Evolutionary conservation across 2,113 vertebrate species (phyloP).

Genomic region (western clawed frog (Xenopus tropicalis)): UCB_Xtro_10.0 CM004443.2:149417001-149417500

Average conservation of each 20-base stretch:
- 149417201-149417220: slow-evolving; percentile 68
- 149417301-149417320: slow-evolving; percentile 82
- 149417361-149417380: not conserved
- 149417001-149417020: slow-evolving; percentile 79
- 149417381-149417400: slow-evolving; percentile 20
- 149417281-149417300: slow-evolving; percentile 76
- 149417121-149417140: slow-evolving; percentile 78
- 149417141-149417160: slow-evolving; percentile 73
- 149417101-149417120: slow-evolving; percentile 78
- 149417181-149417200: slow-evolving; percentile 69
- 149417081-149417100: slow-evolving; percentile 66
- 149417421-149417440: no score
- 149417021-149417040: slow-evolving; percentile 53
- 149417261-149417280: slow-evolving; percentile 68
- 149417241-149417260: slow-evolving; percentile 66
- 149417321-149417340: slow-evolving; percentile 29
- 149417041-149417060: slow-evolving; percentile 73
- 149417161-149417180: slow-evolving; percentile 78
- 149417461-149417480: no score
- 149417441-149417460: no score
- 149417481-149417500: no score
- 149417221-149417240: slow-evolving; percentile 71
- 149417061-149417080: slow-evolving; percentile 53
- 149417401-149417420: slow-evolving; percentile 22
- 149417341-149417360: no score